Conservation (phyloP, 2,888 invertebrate species). For the Dusona sp. region DNA sequence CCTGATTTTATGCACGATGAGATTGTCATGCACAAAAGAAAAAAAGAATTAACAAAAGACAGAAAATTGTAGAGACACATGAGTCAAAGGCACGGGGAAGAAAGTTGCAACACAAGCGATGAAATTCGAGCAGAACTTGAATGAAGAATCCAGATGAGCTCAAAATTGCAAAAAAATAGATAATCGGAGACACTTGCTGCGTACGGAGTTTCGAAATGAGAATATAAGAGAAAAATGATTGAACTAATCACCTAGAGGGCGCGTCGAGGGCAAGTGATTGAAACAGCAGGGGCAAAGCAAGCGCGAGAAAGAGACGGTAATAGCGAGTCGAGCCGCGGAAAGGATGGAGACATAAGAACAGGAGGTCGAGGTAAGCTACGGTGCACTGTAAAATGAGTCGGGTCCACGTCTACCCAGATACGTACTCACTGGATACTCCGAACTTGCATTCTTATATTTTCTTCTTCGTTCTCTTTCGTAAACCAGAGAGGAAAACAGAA, state of each 20-base stretch:
- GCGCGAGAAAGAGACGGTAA: background rate
- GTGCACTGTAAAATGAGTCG: constrained; percentile 57
- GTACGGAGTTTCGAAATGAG: background rate
- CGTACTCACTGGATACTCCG: constrained; percentile 53
- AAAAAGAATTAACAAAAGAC: background rate
- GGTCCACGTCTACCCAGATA: constrained; percentile 70
- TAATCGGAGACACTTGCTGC: background rate
- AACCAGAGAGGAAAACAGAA: background rate
- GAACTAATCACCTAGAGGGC: background rate
- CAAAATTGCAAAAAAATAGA: background rate
- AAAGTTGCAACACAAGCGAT: background rate
- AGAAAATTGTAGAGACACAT: background rate
- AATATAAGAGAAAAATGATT: background rate
- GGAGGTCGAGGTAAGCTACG: constrained; percentile 20
- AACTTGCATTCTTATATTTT: constrained; percentile 5
- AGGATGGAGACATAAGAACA: background rate
- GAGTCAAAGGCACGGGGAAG: background rate
- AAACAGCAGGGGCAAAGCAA: background rate
- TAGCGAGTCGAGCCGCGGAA: too few species aligned
- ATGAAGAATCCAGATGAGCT: background rate
- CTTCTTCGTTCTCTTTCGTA: constrained; percentile 34
- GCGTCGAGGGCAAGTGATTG: background rate
- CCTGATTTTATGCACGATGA: background rate
- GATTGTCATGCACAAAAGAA: background rate
- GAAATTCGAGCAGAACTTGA: background rate